Evolutionary conservation across 2,888 invertebrate genomes (phyloP).

Genomic region (Byasa hedistus): DNA sequence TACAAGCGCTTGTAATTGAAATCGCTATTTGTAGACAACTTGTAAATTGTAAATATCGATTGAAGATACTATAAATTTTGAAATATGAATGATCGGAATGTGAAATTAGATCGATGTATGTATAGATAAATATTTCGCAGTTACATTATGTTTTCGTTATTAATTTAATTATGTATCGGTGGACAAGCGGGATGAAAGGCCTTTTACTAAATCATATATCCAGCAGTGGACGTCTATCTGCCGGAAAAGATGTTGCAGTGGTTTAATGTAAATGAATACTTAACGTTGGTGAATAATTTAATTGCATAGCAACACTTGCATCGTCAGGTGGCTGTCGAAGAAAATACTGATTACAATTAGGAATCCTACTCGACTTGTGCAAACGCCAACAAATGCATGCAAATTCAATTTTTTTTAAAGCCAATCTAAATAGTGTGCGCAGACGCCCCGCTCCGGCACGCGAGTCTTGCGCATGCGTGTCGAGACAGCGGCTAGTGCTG

Average conservation of each 20-base stretch:
- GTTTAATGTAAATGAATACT: too few relatives aligned
- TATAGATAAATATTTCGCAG: background rate
- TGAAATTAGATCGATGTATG: background rate
- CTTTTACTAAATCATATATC: too few relatives aligned
- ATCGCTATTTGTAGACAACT: background rate
- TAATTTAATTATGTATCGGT: too few relatives aligned
- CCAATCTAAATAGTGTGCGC: constrained; percentile 41
- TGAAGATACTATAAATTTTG: background rate
- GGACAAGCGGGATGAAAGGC: too few relatives aligned
- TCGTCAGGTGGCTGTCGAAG: background rate
- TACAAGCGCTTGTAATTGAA: background rate
- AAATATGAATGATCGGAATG: too few relatives aligned
- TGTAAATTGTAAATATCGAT: background rate
- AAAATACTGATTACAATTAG: background rate
- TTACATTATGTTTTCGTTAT: background rate
- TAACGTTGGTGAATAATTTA: too few relatives aligned
- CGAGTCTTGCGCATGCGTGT: constrained; percentile 63
- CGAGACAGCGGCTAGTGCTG: constrained; percentile 64
- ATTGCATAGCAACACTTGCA: too few relatives aligned
- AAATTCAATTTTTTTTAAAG: constrained; percentile 20
- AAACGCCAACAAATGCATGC: constrained; percentile 5
- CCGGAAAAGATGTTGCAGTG: too few relatives aligned
- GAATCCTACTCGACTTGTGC: background rate
- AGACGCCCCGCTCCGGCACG: constrained; percentile 69
- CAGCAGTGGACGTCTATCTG: too few relatives aligned